Conservation (phyloP, 2,113 vertebrate genomes). For the Nannobrachium achirus region DNA sequence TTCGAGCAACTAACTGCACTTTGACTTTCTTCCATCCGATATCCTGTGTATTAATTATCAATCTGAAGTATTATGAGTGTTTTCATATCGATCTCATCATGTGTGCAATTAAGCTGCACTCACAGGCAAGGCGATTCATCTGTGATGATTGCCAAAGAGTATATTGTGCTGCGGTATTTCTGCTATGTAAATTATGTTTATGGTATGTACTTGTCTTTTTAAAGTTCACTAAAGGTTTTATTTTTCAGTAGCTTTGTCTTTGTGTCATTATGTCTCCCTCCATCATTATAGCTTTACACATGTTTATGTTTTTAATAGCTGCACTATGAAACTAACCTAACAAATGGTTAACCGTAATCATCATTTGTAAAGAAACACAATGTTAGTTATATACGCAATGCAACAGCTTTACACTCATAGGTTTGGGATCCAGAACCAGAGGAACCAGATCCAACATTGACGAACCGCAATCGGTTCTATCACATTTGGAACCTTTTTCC, state of each 20-base stretch:
- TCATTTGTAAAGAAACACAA: neutral
- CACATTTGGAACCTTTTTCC: too few relatives aligned
- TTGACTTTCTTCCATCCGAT: too few relatives aligned
- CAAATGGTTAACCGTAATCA: slow-evolving; percentile 3
- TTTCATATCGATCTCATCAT: slow-evolving; percentile 32
- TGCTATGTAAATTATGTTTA: slow-evolving; percentile 68
- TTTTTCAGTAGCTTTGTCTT: slow-evolving; percentile 57
- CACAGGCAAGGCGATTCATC: neutral
- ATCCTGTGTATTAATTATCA: too few relatives aligned
- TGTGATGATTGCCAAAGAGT: slow-evolving; percentile 48
- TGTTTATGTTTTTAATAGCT: slow-evolving; percentile 70
- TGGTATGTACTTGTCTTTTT: slow-evolving; percentile 49
- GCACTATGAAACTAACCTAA: slow-evolving; percentile 51
- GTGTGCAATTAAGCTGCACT: slow-evolving; percentile 29
- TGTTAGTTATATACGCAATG: neutral
- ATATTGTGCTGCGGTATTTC: slow-evolving; percentile 45
- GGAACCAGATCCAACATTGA: too few relatives aligned
- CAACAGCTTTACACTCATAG: slow-evolving; percentile 11
- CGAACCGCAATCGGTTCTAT: too few relatives aligned
- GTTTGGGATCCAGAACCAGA: neutral
- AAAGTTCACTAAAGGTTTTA: slow-evolving; percentile 46
- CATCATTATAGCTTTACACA: slow-evolving; percentile 48
- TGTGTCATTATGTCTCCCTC: slow-evolving; percentile 45
- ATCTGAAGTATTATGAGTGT: neutral
- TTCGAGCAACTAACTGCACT: too few relatives aligned